Base-by-base conservation (phyloP, 2,888 invertebrate genomes). In the Philereme vetulata region DNA sequence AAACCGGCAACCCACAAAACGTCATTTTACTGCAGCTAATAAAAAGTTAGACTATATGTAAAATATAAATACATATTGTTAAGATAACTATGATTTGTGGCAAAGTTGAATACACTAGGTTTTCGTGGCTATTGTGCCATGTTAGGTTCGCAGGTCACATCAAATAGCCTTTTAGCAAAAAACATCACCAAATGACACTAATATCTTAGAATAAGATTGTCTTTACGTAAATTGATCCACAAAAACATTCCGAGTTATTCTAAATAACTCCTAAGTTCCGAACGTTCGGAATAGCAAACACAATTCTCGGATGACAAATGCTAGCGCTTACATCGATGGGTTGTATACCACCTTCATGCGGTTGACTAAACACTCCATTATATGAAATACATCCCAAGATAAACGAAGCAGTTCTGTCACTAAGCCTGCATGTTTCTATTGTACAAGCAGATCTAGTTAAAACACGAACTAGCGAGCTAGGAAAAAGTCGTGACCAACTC, bases 401-500 rank as follows among this genome's bases (percentile, higher is more conserved):
- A 49, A 60, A 48, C 48, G 34, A 44, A 55, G 38, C 48, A 10
- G 33, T 40, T 51, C 55, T 55, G 62, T 62, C 58, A 56, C 62
- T 58, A 46, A 34, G 46, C 38, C 48, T 35, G 53, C 61, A 55
- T 57, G 49, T 53, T 58, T 47, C 56, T 51, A 64, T 50, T 62
- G 51, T 69, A 67, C 72, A 67, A 72, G 71, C 72, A 68, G 72
- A 76, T 74, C 75, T 77, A 76, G 77, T 73, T 77, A 75, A 21
- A 83, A 80, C 82, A 81, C 81, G 76, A 81, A 81, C 81, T 81
- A 89, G 81, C 82, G 81, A 85, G 84, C 84, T 85, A 82, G 86
- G 85, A 86, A 88, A 84, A 84, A 90, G 88, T 91, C 90, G 90
- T 91, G 90, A 91, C 88, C 83, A 80, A 80, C 78, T 85, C 80